A percentile compares a stretch with the other conserved stretches of the same genome.
Conservation (phyloP, 2,797 vertebrate species). For the Cephalopachus bancanus region DNA sequence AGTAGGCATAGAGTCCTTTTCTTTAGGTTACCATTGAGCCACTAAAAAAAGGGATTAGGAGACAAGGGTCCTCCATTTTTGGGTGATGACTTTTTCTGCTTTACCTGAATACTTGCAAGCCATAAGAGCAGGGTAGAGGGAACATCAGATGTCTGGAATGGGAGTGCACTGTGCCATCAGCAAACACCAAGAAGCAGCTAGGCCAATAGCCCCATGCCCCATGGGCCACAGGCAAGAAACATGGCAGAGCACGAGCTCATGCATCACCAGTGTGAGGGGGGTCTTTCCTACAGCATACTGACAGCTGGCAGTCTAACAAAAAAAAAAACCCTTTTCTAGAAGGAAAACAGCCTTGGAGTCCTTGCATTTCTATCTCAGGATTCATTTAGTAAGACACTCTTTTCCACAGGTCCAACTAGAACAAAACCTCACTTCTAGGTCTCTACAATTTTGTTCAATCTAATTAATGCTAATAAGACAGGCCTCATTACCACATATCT, state of each 20-base stretch:
- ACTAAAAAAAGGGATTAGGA: neutral
- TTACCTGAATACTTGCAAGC: neutral
- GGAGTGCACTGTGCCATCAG: neutral
- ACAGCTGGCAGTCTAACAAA: neutral
- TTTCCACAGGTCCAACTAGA: neutral
- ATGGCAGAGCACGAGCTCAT: neutral
- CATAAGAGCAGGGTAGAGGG: neutral
- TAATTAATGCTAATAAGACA: slow-evolving; percentile 26
- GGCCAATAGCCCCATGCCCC: neutral
- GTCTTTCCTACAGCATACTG: neutral
- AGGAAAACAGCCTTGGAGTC: neutral
- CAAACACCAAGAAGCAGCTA: neutral
- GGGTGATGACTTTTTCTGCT: neutral
- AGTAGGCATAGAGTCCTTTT: neutral
- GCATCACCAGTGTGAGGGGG: neutral
- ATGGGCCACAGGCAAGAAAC: neutral
- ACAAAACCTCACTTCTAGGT: slow-evolving; percentile 41
- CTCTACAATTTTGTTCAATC: neutral
- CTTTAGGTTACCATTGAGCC: neutral
- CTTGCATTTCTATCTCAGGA: slow-evolving; percentile 13
- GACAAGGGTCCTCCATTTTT: neutral
- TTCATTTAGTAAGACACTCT: slow-evolving; percentile 9
- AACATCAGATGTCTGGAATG: neutral
- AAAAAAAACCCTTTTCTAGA: neutral
- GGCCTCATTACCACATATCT: neutral